phyloP scores from a whole-genome alignment of 1,140 invertebrate species.

The Euwallacea fornicatus region DNA sequence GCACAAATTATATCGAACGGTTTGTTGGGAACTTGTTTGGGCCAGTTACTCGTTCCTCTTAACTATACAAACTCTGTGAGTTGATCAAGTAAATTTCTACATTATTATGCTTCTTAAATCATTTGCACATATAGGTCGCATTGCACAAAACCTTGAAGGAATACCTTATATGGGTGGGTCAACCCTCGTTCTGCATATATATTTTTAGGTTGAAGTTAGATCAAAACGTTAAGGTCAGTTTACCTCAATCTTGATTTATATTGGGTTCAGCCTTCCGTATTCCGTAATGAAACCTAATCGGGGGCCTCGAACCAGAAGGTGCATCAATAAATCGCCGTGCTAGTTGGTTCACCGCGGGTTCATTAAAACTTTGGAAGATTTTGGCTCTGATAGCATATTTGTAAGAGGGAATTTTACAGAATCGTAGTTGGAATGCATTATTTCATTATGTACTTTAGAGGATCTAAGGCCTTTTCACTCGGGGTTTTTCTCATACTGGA shows the following conservation, averaged over 20 bases:
- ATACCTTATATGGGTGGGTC: not conserved
- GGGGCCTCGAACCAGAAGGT: slow-evolving; percentile 1
- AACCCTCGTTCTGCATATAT: not conserved
- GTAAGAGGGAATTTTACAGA: not conserved
- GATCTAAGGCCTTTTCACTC: too few relatives aligned
- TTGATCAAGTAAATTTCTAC: not conserved
- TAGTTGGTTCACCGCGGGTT: not conserved
- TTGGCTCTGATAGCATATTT: not conserved
- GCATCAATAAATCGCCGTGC: slow-evolving; percentile 3
- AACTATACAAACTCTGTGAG: not conserved
- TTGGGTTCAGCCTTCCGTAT: not conserved
- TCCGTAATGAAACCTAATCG: slow-evolving; percentile 3
- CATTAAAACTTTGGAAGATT: slow-evolving; percentile 4
- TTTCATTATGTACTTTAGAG: not conserved
- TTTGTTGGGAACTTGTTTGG: slow-evolving; percentile 16
- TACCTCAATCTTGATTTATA: not conserved
- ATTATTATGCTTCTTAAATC: not conserved
- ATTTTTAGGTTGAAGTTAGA: not conserved
- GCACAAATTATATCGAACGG: slow-evolving; percentile 31
- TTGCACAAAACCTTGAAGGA: not conserved
- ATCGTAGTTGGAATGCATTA: not conserved
- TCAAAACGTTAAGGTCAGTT: not conserved
- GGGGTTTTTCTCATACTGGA: too few relatives aligned
- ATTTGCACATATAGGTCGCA: not conserved
- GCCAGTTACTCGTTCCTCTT: not conserved